Evolutionary conservation across 2,113 vertebrate species (phyloP).

Genomic region (Labrus mixtus): DNA sequence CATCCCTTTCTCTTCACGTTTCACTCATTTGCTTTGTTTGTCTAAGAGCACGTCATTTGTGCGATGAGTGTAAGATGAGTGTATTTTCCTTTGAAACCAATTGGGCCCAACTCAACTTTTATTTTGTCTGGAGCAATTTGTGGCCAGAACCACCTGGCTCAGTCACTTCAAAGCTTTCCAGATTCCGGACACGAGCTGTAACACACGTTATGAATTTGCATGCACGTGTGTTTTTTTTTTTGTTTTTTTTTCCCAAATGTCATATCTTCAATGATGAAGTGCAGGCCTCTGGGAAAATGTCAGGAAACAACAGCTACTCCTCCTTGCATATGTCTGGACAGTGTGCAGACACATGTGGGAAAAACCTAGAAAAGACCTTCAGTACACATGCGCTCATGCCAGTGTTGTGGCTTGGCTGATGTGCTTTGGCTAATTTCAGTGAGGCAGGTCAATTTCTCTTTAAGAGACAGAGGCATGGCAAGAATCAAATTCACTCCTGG

Average conservation of each 20-base stretch:
- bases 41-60: constrained; percentile 24
- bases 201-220: constrained; percentile 24
- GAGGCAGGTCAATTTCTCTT: constrained; percentile 61
- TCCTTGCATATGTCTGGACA: constrained; percentile 49
- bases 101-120: constrained; percentile 17
- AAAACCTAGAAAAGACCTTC: constrained; percentile 63
- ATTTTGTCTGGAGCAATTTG: constrained; percentile 60
- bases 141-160: constrained; percentile 66
- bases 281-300: constrained; percentile 75
- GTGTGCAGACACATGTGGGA: constrained; percentile 77
- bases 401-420: constrained; percentile 65
- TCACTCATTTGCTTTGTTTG: constrained; percentile 15
- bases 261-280: constrained; percentile 70
- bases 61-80: constrained; percentile 36
- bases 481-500: constrained; percentile 34
- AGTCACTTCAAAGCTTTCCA: constrained; percentile 63
- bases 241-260: constrained; percentile 62
- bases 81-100: constrained; percentile 61
- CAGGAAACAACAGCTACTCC: constrained; percentile 79
- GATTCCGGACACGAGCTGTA: constrained; percentile 37
- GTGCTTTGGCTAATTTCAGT: constrained; percentile 75
- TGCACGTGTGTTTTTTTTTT: constrained; percentile 55
- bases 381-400: constrained; percentile 50
- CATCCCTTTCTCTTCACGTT: constrained; percentile 10
- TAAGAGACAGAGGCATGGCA: constrained; percentile 45